A percentile compares a stretch with the other conserved stretches of the same genome.
Conservation (phyloP, 92 coral and sea anemone genomes). For the Phenganax marumi region DNA sequence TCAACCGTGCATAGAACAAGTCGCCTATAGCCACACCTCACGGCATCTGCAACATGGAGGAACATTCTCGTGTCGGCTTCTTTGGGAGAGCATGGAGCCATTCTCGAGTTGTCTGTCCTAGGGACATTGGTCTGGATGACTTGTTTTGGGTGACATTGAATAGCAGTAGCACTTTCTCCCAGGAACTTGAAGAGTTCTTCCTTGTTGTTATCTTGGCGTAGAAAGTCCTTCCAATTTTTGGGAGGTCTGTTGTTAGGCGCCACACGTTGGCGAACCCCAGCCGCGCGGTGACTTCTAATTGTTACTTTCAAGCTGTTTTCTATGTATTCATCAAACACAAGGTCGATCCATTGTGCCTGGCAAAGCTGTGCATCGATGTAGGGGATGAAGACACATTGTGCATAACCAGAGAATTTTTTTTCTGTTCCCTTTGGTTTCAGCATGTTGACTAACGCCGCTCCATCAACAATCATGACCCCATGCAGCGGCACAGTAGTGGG, state of each 20-base stretch:
- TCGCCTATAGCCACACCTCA: slow-evolving; percentile 43
- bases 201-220: slow-evolving; percentile 47
- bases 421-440: neutral
- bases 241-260: too few species aligned
- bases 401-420: neutral
- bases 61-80: too few species aligned
- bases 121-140: neutral
- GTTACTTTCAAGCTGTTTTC: too few species aligned
- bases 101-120: slow-evolving; percentile 12
- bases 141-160: neutral
- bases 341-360: too few species aligned
- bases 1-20: slow-evolving; percentile 56
- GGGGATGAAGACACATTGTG: slow-evolving; percentile 28
- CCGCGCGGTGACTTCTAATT: too few species aligned
- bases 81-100: slow-evolving; percentile 43
- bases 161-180: neutral
- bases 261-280: too few species aligned
- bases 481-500: slow-evolving; percentile 22
- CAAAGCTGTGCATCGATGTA: too few species aligned
- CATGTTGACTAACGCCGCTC: slow-evolving; percentile 12
- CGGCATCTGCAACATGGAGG: too few species aligned
- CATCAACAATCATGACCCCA: slow-evolving; percentile 2
- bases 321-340: too few species aligned
- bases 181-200: too few species aligned
- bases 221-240: slow-evolving; percentile 36